Percentiles rank a stretch among this genome's conserved stretches.
These are phyloP conservation scores for Oncorhynchus keta DNA, from an alignment of 2,113 vertebrate species.

Conservation along the genomic window DNA sequence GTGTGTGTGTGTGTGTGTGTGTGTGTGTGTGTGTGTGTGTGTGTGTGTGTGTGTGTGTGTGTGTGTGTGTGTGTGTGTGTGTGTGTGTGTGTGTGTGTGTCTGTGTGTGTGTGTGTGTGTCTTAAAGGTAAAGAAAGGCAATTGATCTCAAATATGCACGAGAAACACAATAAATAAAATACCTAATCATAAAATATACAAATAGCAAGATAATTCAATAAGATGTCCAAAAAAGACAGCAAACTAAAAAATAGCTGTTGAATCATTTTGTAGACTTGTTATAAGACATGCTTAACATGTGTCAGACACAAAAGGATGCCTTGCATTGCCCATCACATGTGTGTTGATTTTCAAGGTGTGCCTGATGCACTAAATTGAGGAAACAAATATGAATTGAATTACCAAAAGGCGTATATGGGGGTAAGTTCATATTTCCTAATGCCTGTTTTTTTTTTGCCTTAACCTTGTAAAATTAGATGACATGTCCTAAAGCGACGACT, in stretches of 20 bases:
- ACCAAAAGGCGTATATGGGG: constrained; percentile 24
- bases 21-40: no score
- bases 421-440: constrained; percentile 59
- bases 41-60: constrained; percentile 17
- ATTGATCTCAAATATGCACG: constrained; percentile 37
- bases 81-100: constrained; percentile 21
- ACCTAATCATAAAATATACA: not conserved
- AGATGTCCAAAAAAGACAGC: not conserved
- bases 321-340: constrained; percentile 39
- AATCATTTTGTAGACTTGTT: not conserved
- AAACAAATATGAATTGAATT: constrained; percentile 58
- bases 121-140: constrained; percentile 41
- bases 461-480: constrained; percentile 72
- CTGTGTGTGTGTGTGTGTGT: constrained; percentile 30
- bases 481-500: constrained; percentile 66
- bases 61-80: constrained; percentile 36
- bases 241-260: not conserved
- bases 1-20: constrained; percentile 28
- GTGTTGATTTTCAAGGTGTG: constrained; percentile 59
- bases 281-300: constrained; percentile 41
- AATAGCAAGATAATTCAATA: constrained; percentile 12
- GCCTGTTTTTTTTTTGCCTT: constrained; percentile 58
- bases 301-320: constrained; percentile 53
- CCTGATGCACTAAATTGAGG: constrained; percentile 36
- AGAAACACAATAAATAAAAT: not conserved